These are phyloP conservation scores for Lasius platythorax DNA, from an alignment of 2,888 invertebrate genomes.

Conservation along the genomic window DNA sequence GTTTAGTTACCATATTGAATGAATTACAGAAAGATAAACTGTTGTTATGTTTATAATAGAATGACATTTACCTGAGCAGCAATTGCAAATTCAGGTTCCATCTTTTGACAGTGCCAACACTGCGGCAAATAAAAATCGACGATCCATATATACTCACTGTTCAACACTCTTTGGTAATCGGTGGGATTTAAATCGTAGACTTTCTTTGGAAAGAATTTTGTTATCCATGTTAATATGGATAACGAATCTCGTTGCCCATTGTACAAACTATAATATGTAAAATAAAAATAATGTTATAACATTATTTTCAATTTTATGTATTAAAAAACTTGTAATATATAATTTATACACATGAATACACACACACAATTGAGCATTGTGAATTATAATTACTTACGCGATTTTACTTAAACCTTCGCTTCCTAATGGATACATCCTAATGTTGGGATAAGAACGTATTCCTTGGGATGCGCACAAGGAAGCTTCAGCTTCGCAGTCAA, in stretches of 20 bases:
- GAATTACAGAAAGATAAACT: background rate
- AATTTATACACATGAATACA: background rate
- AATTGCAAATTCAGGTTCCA: constrained; percentile 90
- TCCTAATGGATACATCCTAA: constrained; percentile 89
- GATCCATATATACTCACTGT: constrained; percentile 87
- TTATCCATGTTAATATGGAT: constrained; percentile 89
- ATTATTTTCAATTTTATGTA: background rate
- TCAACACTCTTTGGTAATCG: constrained; percentile 86
- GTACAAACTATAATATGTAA: constrained; percentile 85
- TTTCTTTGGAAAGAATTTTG: constrained; percentile 88
- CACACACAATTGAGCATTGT: background rate
- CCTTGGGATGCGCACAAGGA: constrained; percentile 88
- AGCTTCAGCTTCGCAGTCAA: constrained; percentile 89
- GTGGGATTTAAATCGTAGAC: constrained; percentile 86
- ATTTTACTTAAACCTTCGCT: constrained; percentile 86
- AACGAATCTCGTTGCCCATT: constrained; percentile 89
- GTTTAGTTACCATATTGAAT: background rate
- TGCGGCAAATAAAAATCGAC: constrained; percentile 91
- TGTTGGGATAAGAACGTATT: constrained; percentile 90
- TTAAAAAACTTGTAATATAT: background rate
- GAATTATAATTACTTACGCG: constrained; percentile 85
- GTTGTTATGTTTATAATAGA: background rate
- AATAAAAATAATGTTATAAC: background rate
- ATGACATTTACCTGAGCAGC: constrained; percentile 87
- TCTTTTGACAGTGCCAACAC: constrained; percentile 89